phyloP scores from a whole-genome alignment of 2,113 vertebrate genomes.

The Odocoileus hemionus region DNA sequence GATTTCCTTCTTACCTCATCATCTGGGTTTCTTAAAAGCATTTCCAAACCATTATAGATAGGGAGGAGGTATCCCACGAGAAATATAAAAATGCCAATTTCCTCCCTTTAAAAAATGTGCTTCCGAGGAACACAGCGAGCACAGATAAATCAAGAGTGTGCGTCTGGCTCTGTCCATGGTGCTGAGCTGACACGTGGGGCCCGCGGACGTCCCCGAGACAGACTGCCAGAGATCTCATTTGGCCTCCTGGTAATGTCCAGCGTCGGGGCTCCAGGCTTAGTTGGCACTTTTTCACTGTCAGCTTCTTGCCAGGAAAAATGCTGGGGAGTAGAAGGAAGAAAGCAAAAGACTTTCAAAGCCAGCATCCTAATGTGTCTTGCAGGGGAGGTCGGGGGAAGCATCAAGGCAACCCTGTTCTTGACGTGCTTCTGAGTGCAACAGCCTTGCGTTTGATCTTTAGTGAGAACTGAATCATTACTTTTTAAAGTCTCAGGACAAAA shows the following conservation, averaged over 20 bases:
- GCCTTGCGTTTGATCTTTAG: not conserved
- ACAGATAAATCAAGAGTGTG: not conserved
- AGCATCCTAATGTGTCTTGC: not conserved
- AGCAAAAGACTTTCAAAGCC: not conserved
- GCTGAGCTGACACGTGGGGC: not conserved
- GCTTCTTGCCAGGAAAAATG: not conserved
- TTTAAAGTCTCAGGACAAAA: constrained; percentile 21
- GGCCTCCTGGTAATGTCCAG: not conserved
- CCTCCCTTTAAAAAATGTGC: not conserved
- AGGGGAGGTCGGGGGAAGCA: not conserved
- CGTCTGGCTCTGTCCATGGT: not conserved
- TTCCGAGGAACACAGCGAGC: not conserved
- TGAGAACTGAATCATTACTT: constrained; percentile 37
- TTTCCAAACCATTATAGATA: constrained; percentile 24
- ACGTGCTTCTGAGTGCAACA: not conserved
- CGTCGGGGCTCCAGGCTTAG: not conserved
- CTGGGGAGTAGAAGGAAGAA: not conserved
- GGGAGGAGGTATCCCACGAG: not conserved
- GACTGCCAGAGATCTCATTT: not conserved
- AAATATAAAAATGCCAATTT: constrained; percentile 39
- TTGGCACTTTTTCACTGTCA: constrained; percentile 27
- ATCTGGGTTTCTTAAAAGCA: constrained; percentile 26
- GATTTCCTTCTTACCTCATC: constrained; percentile 20
- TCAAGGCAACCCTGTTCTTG: not conserved
- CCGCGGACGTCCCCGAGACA: not conserved